Evolutionary conservation across 2,797 vertebrate species (phyloP), one percentile per base, ranked within the genome.

Genomic region (Pachyuromys duprasi): DNA sequence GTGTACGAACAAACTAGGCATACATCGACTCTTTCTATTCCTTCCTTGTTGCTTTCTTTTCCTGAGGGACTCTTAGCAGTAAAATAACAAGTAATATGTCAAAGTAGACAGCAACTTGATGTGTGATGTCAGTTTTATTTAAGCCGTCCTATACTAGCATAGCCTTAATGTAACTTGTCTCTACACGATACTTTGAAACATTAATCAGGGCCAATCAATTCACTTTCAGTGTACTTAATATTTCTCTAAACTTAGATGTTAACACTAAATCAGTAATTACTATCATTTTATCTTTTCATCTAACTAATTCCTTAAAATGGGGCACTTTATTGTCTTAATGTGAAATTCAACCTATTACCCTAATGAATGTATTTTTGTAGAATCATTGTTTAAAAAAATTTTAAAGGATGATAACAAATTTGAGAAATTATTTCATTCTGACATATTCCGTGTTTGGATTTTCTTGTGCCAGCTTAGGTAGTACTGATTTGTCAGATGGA

Each of bases 391-490:
- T 49, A 49, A 36, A 96, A 63, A 93, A 6, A 62, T 39, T 96
- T 92, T 95, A 96, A 82, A 97, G 92, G 57, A 97, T 94, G 60
- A 93, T 97, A 97, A 96, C 96, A 94, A 89, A 97, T 97, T 96
- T 80, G 55, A 95, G 86, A 94, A 97, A 96, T 81, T 82, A 83
- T 95, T 98, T 97, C 57, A 96, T 89, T 96, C 24, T 83, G 97
- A 97, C 80, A 97, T 95, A 98, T 93, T 97, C 97, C 97, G 60
- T 78, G 93, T 95, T 97, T 97, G 93, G 83, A 98, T 97, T 98
- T 94, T 60, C 88, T 97, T 70, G 55, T 97, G 63, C 79, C 70
- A 57, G 78, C 96, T 97, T 96, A 98, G 95, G 95, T 87, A 98
- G 90, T 93, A 94, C 82, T 78, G 96, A 63, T 94, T 94, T 90